Percentiles rank a stretch among this genome's conserved stretches.
Conservation (phyloP, 1,140 invertebrate species). For the Ostrea edulis region DNA sequence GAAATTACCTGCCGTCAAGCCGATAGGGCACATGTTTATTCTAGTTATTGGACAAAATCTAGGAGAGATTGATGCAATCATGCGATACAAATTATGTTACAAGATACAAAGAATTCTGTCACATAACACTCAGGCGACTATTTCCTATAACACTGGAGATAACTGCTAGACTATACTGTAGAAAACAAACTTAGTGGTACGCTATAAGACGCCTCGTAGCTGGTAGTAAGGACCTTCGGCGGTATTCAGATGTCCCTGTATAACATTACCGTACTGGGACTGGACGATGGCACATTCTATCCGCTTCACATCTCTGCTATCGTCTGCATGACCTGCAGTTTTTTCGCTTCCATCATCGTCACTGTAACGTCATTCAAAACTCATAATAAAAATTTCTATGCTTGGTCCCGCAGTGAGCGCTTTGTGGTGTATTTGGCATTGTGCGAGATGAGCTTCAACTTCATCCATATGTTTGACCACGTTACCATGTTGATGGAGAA, state of each 20-base stretch:
- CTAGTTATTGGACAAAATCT: no score
- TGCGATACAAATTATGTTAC: no score
- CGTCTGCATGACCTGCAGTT: conserved; percentile 29
- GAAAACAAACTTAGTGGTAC: no score
- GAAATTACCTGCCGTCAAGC: no score
- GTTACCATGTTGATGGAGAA: conserved; percentile 42
- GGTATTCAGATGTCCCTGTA: background rate
- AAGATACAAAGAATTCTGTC: no score
- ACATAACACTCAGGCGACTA: no score
- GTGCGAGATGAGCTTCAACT: conserved; percentile 50
- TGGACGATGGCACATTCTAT: conserved; percentile 52
- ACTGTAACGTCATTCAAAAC: conserved; percentile 38
- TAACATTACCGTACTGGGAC: conserved; percentile 22
- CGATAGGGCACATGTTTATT: no score
- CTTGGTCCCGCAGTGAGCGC: conserved; percentile 50
- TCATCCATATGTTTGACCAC: conserved; percentile 54
- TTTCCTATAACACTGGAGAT: no score
- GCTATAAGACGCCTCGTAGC: no score
- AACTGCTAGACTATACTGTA: no score
- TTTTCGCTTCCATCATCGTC: conserved; percentile 18
- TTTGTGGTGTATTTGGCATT: conserved; percentile 56
- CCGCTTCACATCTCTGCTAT: conserved; percentile 51
- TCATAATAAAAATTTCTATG: conserved; percentile 44
- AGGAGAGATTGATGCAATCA: no score
- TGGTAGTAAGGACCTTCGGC: background rate